These are phyloP conservation scores for Strix aluco DNA, from an alignment of 2,113 vertebrate genomes.

Conservation along the genomic window DNA sequence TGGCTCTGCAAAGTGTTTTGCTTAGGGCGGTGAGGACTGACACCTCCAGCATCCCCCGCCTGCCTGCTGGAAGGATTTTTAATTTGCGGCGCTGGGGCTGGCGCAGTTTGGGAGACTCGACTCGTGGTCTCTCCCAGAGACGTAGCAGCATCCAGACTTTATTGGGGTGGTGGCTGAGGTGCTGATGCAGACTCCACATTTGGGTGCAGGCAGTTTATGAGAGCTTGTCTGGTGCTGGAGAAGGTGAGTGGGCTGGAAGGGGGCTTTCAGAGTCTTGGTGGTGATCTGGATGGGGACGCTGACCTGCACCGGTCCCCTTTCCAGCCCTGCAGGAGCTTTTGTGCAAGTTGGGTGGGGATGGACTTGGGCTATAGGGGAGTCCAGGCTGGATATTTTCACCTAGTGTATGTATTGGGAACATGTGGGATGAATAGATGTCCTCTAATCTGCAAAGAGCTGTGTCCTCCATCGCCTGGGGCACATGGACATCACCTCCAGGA, in stretches of 20 bases:
- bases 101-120: background rate
- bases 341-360: too few species aligned
- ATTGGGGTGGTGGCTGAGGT: background rate
- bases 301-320: background rate
- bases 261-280: background rate
- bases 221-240: background rate
- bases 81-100: background rate
- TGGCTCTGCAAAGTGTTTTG: background rate
- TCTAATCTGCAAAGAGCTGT: background rate
- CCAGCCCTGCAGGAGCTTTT: background rate
- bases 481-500: background rate
- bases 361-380: background rate
- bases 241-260: background rate
- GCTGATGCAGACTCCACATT: background rate
- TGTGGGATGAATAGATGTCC: background rate
- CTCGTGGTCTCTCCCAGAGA: background rate
- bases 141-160: background rate
- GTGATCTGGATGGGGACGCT: background rate
- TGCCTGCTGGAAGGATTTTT: background rate
- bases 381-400: background rate
- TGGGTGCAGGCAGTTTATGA: background rate
- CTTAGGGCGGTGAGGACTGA: background rate
- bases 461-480: background rate
- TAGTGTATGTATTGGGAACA: rapidly evolving
- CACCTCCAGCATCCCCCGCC: background rate